Base-by-base conservation (phyloP, 1,140 invertebrate genomes). In the Solen grandis region DNA sequence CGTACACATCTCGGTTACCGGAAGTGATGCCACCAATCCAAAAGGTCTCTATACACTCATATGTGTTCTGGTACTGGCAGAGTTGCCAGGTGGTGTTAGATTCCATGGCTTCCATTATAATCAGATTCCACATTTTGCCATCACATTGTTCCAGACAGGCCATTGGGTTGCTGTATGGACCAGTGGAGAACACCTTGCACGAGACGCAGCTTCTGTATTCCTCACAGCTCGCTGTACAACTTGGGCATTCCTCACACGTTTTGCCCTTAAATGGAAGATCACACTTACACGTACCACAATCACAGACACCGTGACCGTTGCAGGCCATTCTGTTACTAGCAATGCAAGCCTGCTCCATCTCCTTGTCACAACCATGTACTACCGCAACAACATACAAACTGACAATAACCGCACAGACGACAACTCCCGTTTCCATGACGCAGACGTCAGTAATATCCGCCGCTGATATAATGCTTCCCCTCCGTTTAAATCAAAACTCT, bases 131-230 rank as follows among this genome's bases (percentile, higher is more conserved):
- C 65, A 36, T 66, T 77, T 8, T 78, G n/a, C 41, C 5, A 33
- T 78, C 75, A 60, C 75, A 78, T 22, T 60, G 29, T 22, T 25
- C 5, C 14, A 78, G 8, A 33, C 75, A 78, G 3, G 57, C 65
- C 5, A 78, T 69, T n/a, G 55, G 14, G 8, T 46, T 46, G 4
- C 74, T 31, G 8, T 55, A n/a, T 29, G 63, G 63, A 5, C 75
- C 75, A 25, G 75, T 78, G 16, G 54, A 54, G 65, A 78, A 78
- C 5, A 78, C 66, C 41, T 78, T 78, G 35, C 75, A 78, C 1
- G 60, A 46, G 31, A 78, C 75, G 46, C 75, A 78, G 25, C 31
- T 54, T 16, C 38, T 38, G 54, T 57, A 78, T 16, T 59, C 46
- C 2, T 69, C 65, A 19, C 75, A 78, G 2, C 35, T 22, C 2